Base-by-base conservation (phyloP, 2,888 invertebrate species). In the Cheilosia vernalis region DNA sequence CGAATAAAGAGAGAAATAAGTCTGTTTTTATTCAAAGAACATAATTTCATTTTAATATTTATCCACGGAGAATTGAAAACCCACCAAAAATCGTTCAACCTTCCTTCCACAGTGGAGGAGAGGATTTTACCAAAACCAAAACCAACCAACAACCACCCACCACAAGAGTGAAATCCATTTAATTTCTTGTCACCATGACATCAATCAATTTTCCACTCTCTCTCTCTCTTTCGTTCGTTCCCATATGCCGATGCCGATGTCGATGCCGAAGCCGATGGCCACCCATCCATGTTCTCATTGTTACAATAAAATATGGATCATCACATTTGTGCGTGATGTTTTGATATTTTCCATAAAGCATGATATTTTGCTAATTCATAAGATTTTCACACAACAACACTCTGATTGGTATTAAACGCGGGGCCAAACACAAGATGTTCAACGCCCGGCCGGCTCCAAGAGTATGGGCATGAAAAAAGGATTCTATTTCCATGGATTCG, bases 341-440 rank as follows among this genome's bases (percentile, higher is more conserved):
- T 89, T 87, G 78, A 79, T 64, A 79, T 85, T 85, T 81, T 81
- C 76, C 79, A 88, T 87, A 87, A 88, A 89, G 90, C 91, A 91
- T 91, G 91, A 89, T 89, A 88, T 90, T 90, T 90, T 88, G 89
- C 90, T 91, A 91, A 91, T 91, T 90, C 90, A 77, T 86, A 88
- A 90, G 91, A 90, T 91, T 84, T 84, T 70, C 84, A 60, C 24
- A 66, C 19, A 51, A 61, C 47, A 60, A 37, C 37, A 37, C 37
- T 37, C 53, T 55, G 70, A 67, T 73, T 67, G 60, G 61, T 21
- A 78, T 78, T 73, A 73, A 7, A 49, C 67, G 37, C 15, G 47
- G 37, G 63, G 40, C 19, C 21, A 51, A 21, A 55, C 67, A 58
- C 47, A 40, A 66, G 40, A 56, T 67, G 58, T 67, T 53, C 60